Evolutionary conservation across 2,888 invertebrate species (phyloP), one percentile per base, ranked within the genome.

Genomic region (Drosophila birchii): DNA sequence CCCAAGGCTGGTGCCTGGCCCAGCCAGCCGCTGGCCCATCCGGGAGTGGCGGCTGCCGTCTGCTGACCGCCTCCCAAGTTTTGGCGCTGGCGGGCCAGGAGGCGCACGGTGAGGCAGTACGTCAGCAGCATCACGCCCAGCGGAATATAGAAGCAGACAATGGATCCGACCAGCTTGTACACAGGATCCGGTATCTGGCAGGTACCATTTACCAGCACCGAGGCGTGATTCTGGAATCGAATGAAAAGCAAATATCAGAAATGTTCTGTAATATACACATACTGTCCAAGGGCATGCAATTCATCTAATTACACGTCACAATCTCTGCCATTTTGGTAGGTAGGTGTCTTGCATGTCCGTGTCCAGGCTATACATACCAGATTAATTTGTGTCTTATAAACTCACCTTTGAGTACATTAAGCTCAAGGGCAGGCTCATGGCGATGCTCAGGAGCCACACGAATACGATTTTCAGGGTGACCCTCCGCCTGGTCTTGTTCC

Each of bases 91-190:
- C 96, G 93, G 43, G 97, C 97, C 88, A 99, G 93, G 34, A 98
- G 94, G 67, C 96, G 94, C 20, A 98, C 97, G 0, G 99, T 99
- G 81, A 98, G 94, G 7, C 97, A 96, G 91, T 98, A 99, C n/a
- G 98, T 98, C 71, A 98, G 94, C 90, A 98, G 94, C 98, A 99
- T 99, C 80, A 99, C 98, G 47, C 96, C 94, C 78, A 99, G 94
- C 0, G 99, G 99, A 76, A 99, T 98, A 94, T 98, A 98, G 93
- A 99, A 99, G 82, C 98, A 98, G 85, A 98, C 96, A 87, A 98
- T 96, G 62, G 98, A 98, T 41, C 98, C 99, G 84, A 98, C 97
- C 68, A 98, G 95, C 92, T 97, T 97, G 94, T 97, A 97, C 9
- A 97, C 94, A 0, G 97, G 96, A 91, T 97, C 97, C 2, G 97